Evolutionary conservation across 1,140 invertebrate genomes (phyloP), one percentile per base, ranked within the genome.

Genomic region (Lutraria rhynchaena): DNA sequence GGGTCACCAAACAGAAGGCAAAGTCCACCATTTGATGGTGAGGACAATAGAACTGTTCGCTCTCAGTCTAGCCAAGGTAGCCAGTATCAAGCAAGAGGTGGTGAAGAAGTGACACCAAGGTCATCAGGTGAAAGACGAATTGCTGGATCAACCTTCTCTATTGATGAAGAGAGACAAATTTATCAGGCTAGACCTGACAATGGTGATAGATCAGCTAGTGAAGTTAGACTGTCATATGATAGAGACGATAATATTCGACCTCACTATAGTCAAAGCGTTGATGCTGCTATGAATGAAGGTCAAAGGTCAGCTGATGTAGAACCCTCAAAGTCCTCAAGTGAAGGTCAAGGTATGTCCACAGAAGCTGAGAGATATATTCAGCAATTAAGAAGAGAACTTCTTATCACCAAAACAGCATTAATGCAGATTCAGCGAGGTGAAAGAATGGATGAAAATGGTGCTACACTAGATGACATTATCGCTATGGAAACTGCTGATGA

Each of bases 361-460:
- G 78, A 85, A 55, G 85, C 87, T n/a, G 84, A 87, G 46, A 82
- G 83, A 49, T 84, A 86, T 29, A 86, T 90, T 29, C 76, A 83
- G 9, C 85, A 87, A 13, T 61, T 90, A 7, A 83, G 84, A 37
- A 60, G 82, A 24, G 87, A 90, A 75, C 82, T 90, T 15, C 70
- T 83, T n/a, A 84, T 84, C n/a, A 86, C 89, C 15, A 85, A 87
- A 49, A 60, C 83, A 57, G 87, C 86, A 15, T 49, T 87, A 17
- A 77, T 75, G 65, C 82, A 86, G 24, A 85, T 87, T 46, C 83
- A 87, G 31, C 71, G 78, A 44, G 82, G 83, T 44, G 80, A 71
- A 44, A 80, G 83, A 31, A 51, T 85, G 15, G 74, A 83, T 29
- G 74, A 82, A 24, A 73, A 65, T n/a, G 78, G 61, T 0, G 58